Conservation (phyloP, 2,113 vertebrate genomes). For the Mesocricetus auratus region DNA sequence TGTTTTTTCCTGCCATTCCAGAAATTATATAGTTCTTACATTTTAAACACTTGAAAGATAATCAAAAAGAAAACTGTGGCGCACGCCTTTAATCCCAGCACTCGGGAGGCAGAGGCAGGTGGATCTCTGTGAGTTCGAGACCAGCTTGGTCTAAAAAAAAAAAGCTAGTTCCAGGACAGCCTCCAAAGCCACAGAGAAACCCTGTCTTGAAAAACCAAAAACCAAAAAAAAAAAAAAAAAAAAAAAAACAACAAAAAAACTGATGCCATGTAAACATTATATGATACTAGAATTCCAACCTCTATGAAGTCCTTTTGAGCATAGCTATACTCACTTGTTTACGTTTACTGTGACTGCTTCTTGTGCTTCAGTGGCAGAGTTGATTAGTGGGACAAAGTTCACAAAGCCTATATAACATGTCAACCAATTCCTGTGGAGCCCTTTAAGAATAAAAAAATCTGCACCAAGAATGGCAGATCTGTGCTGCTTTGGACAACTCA, state of each 20-base stretch:
- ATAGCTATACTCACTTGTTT: too few relatives aligned
- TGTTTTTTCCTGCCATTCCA: background rate
- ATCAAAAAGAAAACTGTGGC: too few relatives aligned
- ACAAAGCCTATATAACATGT: background rate
- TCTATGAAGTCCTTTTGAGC: background rate
- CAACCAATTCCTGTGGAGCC: background rate
- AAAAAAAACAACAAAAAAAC: too few relatives aligned
- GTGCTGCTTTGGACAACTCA: background rate
- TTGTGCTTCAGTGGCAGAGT: background rate
- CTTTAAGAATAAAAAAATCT: background rate
- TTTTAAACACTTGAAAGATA: constrained; percentile 20
- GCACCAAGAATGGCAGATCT: background rate
- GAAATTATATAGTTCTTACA: background rate
- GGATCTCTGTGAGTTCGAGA: too few relatives aligned
- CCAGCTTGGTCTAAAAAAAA: too few relatives aligned
- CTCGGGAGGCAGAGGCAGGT: too few relatives aligned
- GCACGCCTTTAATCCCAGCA: too few relatives aligned
- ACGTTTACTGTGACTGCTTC: background rate
- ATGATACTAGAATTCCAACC: background rate
- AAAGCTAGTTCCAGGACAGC: too few relatives aligned
- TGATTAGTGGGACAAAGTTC: background rate
- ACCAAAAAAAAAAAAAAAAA: too few relatives aligned
- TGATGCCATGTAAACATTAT: background rate
- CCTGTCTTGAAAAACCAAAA: too few relatives aligned
- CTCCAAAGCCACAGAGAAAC: too few relatives aligned